Evolutionary conservation across 2,113 vertebrate species (phyloP), one percentile per base, ranked within the genome.

Genomic region (Aramus guarauna): DNA sequence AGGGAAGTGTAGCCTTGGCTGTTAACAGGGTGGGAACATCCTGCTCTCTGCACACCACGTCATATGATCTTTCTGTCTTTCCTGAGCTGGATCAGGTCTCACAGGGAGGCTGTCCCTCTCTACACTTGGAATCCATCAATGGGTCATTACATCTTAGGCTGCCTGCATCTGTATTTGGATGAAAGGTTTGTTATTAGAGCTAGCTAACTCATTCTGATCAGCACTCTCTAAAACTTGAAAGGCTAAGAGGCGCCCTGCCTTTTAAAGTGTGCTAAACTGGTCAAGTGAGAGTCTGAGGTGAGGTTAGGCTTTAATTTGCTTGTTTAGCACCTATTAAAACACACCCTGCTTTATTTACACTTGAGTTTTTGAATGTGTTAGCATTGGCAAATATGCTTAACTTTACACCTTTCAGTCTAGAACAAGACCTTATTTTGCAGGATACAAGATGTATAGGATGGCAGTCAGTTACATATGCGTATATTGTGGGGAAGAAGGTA

Each of bases 251-350:
- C 18, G 2, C 73, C 80, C 56, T 89, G 86, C 81, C 47, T 94
- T 94, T 96, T 86, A 84, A 93, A 84, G 27, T 68, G 88, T 82
- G 72, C 53, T 89, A 94, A 91, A 95, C 86, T 94, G 69, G 88
- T 91, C 73, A 94, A 87, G 83, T 86, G 80, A 93, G 90, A 93
- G 79, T 77, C 91, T 92, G 86, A 89, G 95, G 60, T 71, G 68
- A 92, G 58, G 67, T 71, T 92, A 84, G 67, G 16, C 84, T 95
- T 96, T 96, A 94, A 96, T 84, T 92, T 81, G 89, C 83, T 91
- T 95, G 89, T 96, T 87, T 97, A 92, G 92, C 92, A 96, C 91
- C 94, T 95, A 75, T 91, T 96, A 94, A 97, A 96, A 78, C 62
- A 89, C 60, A 75, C 64, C 60, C 53, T 87, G 23, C 76, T 94